Conservation (phyloP, 2,113 vertebrate genomes). For the Nyctereutes procyonoides region DNA sequence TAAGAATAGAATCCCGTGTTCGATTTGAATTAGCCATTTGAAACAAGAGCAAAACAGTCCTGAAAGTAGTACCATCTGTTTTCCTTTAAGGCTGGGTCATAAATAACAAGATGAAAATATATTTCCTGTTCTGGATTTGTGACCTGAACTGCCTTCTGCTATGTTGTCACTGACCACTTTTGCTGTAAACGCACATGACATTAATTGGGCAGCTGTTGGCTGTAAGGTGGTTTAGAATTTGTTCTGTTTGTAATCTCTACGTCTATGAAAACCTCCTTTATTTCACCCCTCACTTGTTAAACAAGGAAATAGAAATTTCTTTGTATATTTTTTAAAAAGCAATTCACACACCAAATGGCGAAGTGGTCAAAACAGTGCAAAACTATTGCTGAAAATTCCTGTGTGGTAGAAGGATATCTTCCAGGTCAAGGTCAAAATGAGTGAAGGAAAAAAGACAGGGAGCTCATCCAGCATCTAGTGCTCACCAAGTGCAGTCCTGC, state of each 20-base stretch:
- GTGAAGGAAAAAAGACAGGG: background rate
- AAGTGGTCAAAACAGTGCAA: background rate
- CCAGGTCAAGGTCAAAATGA: constrained; percentile 48
- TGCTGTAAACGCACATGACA: constrained; percentile 45
- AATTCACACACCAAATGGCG: constrained; percentile 57
- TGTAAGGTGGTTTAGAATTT: background rate
- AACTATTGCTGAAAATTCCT: constrained; percentile 62
- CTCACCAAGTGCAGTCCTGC: background rate
- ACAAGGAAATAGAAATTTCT: constrained; percentile 62
- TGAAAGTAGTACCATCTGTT: constrained; percentile 84
- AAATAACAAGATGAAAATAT: constrained; percentile 84
- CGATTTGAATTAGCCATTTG: constrained; percentile 83
- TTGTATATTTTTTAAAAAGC: background rate
- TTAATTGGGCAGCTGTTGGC: constrained; percentile 60
- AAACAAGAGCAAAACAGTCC: constrained; percentile 83
- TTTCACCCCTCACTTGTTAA: constrained; percentile 71
- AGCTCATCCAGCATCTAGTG: background rate
- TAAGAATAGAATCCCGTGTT: constrained; percentile 83
- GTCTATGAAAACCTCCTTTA: constrained; percentile 53
- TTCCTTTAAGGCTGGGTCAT: constrained; percentile 84
- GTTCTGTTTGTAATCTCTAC: constrained; percentile 55
- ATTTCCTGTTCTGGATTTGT: constrained; percentile 82
- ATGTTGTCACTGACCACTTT: constrained; percentile 69
- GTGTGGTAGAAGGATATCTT: background rate
- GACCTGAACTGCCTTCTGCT: constrained; percentile 79